These are phyloP conservation scores for Patella ulyssiponensis DNA, from an alignment of 2,888 invertebrate species.

Conservation along the genomic window DNA sequence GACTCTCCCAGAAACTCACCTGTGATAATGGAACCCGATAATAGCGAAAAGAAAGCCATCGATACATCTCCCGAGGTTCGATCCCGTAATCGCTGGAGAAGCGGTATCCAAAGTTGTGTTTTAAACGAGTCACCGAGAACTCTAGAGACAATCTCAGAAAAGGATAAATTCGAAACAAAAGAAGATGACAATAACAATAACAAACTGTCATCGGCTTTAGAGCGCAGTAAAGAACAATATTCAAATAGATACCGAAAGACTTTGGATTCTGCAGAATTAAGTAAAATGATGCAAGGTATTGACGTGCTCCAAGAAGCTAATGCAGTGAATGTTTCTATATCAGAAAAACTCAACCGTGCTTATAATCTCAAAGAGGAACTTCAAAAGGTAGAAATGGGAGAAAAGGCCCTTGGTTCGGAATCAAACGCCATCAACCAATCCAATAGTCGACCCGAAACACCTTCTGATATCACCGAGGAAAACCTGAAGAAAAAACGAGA, in stretches of 20 bases:
- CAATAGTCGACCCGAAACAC: not conserved
- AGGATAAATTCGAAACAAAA: constrained; percentile 37
- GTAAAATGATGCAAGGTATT: constrained; percentile 32
- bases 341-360: constrained; percentile 13
- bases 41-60: not conserved
- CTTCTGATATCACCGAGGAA: constrained; percentile 38
- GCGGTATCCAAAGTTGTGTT: not conserved
- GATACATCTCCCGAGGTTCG: constrained; percentile 12
- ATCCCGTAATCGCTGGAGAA: constrained; percentile 22
- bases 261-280: constrained; percentile 51
- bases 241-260: constrained; percentile 39
- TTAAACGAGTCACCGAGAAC: constrained; percentile 28
- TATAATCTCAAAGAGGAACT: constrained; percentile 35
- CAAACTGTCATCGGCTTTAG: constrained; percentile 24
- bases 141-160: constrained; percentile 59
- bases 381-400: not conserved
- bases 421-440: not conserved
- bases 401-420: not conserved
- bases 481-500: constrained; percentile 54
- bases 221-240: constrained; percentile 34
- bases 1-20: constrained; percentile 12
- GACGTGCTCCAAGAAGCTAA: constrained; percentile 19
- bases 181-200: constrained; percentile 20
- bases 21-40: constrained; percentile 19
- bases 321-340: constrained; percentile 11